Evolutionary conservation across 2,113 vertebrate genomes (phyloP), one percentile per base, ranked within the genome.

Genomic region (Pontoporia blainvillei): DNA sequence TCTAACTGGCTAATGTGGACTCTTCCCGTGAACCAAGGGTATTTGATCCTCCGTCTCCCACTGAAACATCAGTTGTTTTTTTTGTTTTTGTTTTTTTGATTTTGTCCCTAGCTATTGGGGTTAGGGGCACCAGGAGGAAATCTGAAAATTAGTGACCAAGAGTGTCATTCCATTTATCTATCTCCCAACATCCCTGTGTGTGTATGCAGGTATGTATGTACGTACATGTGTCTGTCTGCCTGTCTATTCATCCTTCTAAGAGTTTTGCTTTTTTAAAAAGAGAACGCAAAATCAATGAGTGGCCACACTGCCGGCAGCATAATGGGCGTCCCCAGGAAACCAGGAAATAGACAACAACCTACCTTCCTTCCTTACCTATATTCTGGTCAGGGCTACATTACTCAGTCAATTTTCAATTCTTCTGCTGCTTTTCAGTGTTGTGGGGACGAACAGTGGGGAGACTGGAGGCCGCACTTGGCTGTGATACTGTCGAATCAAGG

Each of bases 381-480:
- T 49, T 36, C 8, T 76, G 69, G 31, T 31, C 1, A 25, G 2
- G 4, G 31, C 29, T 52, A 7, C 49, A 0, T 17, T 14, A 8
- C 4, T 86, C 54, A 49, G 27, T 27, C n/a, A 64, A 1, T n/a
- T 39, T 82, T 44, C 29, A 3, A 8, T 73, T 79, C 69, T 66
- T 17, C 81, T 91, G 72, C 46, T 86, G 5, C 69, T 67, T 97
- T 94, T 64, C 96, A 99, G 99, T 98, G 98, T 97, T 99, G 98
- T 3, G 99, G 99, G 27, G 99, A 99, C 96, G 98, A 98, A 71
- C 98, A 98, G 0, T 99, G 99, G 99, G 99, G 99, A 25, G 99
- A 99, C 97, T 99, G 99, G 99, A 99, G 98, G 95, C 99, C 99
- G 13, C 99, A 99, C 79, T 97, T 99, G 97, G 99, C 99, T 0